Evolutionary conservation across 2,888 invertebrate genomes (phyloP), one percentile per base, ranked within the genome.

Genomic region (Caenorhabditis japonica): DNA sequence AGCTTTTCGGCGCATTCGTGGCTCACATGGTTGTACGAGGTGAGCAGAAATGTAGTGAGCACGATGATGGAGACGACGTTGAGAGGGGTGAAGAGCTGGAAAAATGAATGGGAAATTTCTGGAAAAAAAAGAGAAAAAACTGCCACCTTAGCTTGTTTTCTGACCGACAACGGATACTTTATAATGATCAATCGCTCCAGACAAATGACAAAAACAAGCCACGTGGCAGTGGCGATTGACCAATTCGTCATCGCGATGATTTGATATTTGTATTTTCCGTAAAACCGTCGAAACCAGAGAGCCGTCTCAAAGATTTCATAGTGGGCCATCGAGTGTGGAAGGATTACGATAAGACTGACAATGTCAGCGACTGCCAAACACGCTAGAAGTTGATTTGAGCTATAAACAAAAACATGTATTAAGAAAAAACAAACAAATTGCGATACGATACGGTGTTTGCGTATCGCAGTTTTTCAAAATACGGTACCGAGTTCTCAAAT

Each of bases 301-400:
- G 76, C 81, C 43, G 78, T 79, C 15, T 76, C 77, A 41, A 85
- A 83, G 33, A 76, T 55, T 38, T 81, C 79, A 56, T 84, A 86
- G 58, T 86, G 82, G 21, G 85, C 86, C 76, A 86, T 59, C 2
- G 84, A 79, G 62, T 86, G 84, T 0, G 86, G 86, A 3, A 84
- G 58, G 64, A 86, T 82, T 30, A 81, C 74, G 17, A 85, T 64
- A 10, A 86, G 68, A 61, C 86, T 86, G 58, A 85, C 75, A 8
- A 86, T 83, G 62, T 86, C 86, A 27, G 84, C 83, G 7, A 86
- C 73, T 1, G 86, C 86, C 7, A 86, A 70, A 38, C 80, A 80
- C 2, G 84, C 81, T n/a, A 86, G 70, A 15, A 86, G 75, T 13
- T 80, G 71, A 55, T 86, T 85, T 1, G 86, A 84, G 36, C 85